phyloP scores from a whole-genome alignment of 2,113 vertebrate species.

The Acanthochromis polyacanthus region DNA sequence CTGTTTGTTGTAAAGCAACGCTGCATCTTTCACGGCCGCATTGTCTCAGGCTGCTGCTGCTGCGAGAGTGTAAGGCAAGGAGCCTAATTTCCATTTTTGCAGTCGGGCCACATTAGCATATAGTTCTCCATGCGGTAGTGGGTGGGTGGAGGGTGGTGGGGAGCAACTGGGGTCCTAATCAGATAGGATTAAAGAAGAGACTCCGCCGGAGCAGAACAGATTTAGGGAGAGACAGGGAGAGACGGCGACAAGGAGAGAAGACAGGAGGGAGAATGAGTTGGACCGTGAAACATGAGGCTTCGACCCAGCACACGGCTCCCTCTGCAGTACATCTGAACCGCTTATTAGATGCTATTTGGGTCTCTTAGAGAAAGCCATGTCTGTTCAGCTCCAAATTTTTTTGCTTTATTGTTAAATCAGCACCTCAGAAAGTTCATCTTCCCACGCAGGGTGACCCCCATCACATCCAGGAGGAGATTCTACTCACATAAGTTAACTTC shows the following conservation, averaged over 20 bases:
- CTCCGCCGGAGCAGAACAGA: constrained; percentile 65
- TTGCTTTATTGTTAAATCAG: constrained; percentile 21
- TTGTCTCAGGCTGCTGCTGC: constrained; percentile 31
- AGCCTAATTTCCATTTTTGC: constrained; percentile 72
- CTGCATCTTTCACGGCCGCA: constrained; percentile 44
- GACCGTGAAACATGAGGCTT: constrained; percentile 31
- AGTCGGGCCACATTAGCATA: constrained; percentile 76
- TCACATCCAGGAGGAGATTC: not conserved
- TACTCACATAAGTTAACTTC: constrained; percentile 38
- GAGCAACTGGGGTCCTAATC: constrained; percentile 67
- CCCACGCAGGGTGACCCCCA: not conserved
- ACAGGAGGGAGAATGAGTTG: constrained; percentile 25
- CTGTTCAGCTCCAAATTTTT: constrained; percentile 32
- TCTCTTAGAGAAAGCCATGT: constrained; percentile 17
- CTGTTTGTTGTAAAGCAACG: constrained; percentile 65
- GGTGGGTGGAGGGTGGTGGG: not conserved
- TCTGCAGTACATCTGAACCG: constrained; percentile 33
- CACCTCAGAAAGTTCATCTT: not conserved
- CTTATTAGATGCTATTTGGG: constrained; percentile 37
- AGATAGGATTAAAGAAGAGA: constrained; percentile 74
- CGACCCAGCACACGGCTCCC: constrained; percentile 12
- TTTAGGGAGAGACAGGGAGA: constrained; percentile 48
- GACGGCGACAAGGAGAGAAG: not conserved
- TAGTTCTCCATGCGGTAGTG: constrained; percentile 36
- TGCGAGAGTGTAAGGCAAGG: constrained; percentile 12